Evolutionary conservation across 2,888 invertebrate genomes (phyloP).

Genomic region (Eilema griseolum): DNA sequence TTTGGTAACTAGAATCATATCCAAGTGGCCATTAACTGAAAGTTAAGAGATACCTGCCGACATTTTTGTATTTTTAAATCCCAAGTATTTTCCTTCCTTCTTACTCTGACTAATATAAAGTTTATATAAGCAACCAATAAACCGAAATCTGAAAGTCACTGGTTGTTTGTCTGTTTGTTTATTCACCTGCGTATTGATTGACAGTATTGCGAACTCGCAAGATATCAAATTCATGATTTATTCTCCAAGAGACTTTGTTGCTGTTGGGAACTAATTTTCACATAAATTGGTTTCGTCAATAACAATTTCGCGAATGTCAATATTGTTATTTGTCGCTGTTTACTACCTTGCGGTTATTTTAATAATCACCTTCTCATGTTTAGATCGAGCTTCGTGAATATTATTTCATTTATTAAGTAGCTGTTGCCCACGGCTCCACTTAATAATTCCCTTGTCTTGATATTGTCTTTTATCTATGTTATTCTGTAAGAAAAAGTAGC

Average conservation of each 20-base stretch:
- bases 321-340: constrained; percentile 71
- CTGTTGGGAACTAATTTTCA: constrained; percentile 66
- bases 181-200: constrained; percentile 37
- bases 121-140: constrained; percentile 7
- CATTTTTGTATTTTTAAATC: background rate
- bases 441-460: background rate
- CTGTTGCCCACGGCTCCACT: background rate
- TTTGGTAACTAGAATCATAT: no score
- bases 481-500: no score
- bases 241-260: constrained; percentile 59
- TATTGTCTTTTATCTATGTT: no score
- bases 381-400: constrained; percentile 14
- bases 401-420: constrained; percentile 10
- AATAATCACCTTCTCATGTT: constrained; percentile 28
- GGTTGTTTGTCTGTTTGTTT: constrained; percentile 38
- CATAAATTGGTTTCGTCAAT: constrained; percentile 74
- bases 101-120: background rate
- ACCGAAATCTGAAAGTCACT: constrained; percentile 24
- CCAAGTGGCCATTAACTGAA: background rate
- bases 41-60: background rate
- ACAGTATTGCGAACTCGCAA: constrained; percentile 26
- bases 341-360: constrained; percentile 48
- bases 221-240: constrained; percentile 61
- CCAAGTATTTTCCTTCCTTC: constrained; percentile 4
- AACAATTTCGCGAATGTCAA: constrained; percentile 69